Evolutionary conservation across 2,797 vertebrate genomes (phyloP).

Genomic region (Menidia menidia): DNA sequence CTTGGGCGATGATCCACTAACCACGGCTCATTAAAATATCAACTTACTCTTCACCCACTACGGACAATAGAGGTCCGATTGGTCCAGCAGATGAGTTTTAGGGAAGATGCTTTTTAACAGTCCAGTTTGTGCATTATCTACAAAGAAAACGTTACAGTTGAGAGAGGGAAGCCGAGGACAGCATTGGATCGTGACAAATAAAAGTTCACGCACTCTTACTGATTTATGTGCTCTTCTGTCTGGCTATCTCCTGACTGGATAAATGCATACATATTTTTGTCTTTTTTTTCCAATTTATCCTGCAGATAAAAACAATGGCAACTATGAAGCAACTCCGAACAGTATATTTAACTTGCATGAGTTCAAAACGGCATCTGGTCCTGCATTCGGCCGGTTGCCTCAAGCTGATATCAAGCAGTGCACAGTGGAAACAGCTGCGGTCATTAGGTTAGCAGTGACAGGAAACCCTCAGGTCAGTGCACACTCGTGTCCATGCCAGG

Average conservation of each 20-base stretch:
- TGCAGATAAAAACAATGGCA: constrained; percentile 31
- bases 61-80: constrained; percentile 49
- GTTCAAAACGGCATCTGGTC: constrained; percentile 33
- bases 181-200: not conserved
- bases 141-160: constrained; percentile 21
- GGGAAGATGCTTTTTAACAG: constrained; percentile 64
- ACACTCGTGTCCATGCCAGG: constrained; percentile 31
- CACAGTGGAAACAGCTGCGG: constrained; percentile 53
- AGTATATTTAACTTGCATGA: not conserved
- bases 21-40: constrained; percentile 62
- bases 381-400: constrained; percentile 30
- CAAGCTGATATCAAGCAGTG: constrained; percentile 31
- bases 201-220: too few relatives aligned
- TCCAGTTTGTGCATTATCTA: constrained; percentile 54
- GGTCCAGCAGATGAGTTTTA: constrained; percentile 59
- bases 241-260: constrained; percentile 52
- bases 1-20: constrained; percentile 37
- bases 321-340: not conserved
- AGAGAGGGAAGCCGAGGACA: constrained; percentile 17
- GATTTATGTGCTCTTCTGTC: constrained; percentile 64
- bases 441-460: constrained; percentile 44
- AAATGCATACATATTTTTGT: constrained; percentile 40
- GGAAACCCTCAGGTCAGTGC: constrained; percentile 36
- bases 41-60: constrained; percentile 31
- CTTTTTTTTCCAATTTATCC: constrained; percentile 32